Percentiles rank a stretch among this genome's conserved stretches.
Evolutionary conservation across 2,888 invertebrate genomes (phyloP).

Genomic region (Epistrophe eligans): DNA sequence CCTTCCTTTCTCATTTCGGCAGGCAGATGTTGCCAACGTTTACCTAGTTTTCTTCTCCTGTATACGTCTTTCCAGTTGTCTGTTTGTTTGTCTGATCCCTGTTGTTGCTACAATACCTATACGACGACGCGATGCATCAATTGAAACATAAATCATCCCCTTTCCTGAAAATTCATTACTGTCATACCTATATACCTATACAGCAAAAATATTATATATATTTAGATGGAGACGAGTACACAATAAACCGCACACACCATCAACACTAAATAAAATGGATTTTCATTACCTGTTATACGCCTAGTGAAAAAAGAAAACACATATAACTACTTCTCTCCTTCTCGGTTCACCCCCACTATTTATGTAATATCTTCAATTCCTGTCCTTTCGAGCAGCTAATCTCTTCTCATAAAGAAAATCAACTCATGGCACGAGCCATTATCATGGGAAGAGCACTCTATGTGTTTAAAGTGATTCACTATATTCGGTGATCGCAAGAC

Average conservation of each 20-base stretch:
- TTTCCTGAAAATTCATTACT: conserved; percentile 49
- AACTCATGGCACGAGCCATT: conserved; percentile 42
- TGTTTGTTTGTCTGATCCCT: conserved; percentile 36
- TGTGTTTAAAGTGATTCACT: conserved; percentile 57
- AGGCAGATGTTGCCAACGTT: conserved; percentile 60
- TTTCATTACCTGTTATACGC: conserved; percentile 62
- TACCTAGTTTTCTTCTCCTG: conserved; percentile 44
- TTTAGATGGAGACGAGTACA: conserved; percentile 10
- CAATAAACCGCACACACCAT: conserved; percentile 66
- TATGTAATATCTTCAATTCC: not conserved
- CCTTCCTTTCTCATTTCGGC: conserved; percentile 66
- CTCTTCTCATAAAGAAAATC: conserved; percentile 18
- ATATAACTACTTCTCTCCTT: conserved; percentile 20
- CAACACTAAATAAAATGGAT: conserved; percentile 71
- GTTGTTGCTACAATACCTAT: conserved; percentile 17
- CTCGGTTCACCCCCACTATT: conserved; percentile 47
- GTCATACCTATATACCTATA: conserved; percentile 18
- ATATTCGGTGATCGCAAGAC: conserved; percentile 23
- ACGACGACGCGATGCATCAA: conserved; percentile 39
- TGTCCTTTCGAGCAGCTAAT: conserved; percentile 22
- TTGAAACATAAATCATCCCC: conserved; percentile 73
- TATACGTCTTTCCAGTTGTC: conserved; percentile 6
- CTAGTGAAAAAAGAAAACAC: conserved; percentile 47
- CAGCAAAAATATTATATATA: conserved; percentile 24
- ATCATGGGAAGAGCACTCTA: conserved; percentile 33